Percentiles rank a stretch among this genome's conserved stretches.
Conservation (phyloP, 2,888 invertebrate species). For the Anticlea derivata region DNA sequence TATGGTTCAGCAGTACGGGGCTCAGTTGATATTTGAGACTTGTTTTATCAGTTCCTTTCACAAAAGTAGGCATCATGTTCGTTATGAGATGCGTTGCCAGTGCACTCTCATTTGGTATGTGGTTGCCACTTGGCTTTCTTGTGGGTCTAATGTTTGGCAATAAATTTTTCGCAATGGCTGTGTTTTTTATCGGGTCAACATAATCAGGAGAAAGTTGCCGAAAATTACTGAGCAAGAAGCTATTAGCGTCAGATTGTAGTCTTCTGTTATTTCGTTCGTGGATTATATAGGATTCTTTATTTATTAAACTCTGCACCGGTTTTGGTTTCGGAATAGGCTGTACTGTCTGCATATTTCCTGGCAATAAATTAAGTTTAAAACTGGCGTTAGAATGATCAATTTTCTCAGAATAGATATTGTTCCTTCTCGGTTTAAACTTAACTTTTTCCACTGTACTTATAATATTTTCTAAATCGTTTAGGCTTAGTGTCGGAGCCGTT, state of each 20-base stretch:
- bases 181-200: slow-evolving; percentile 6
- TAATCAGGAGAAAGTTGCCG: slow-evolving; percentile 14
- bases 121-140: slow-evolving; percentile 12
- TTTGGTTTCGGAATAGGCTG: neutral
- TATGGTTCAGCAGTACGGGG: slow-evolving; percentile 37
- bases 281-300: slow-evolving; percentile 3
- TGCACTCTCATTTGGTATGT: slow-evolving; percentile 8
- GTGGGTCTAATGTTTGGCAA: slow-evolving; percentile 10
- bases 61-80: slow-evolving; percentile 5
- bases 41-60: slow-evolving; percentile 13
- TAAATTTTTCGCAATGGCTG: neutral
- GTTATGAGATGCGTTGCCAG: neutral
- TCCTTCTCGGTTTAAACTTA: slow-evolving; percentile 30
- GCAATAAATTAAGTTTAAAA: slow-evolving; percentile 59
- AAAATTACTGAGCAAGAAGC: slow-evolving; percentile 14
- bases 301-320: neutral
- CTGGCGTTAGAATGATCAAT: slow-evolving; percentile 37
- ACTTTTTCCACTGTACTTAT: slow-evolving; percentile 53
- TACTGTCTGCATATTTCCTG: slow-evolving; percentile 28
- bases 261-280: slow-evolving; percentile 7
- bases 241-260: slow-evolving; percentile 11
- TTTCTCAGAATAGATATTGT: slow-evolving; percentile 3
- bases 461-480: slow-evolving; percentile 68
- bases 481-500: slow-evolving; percentile 49
- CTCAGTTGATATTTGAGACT: slow-evolving; percentile 21